Evolutionary conservation across 2,797 vertebrate species (phyloP).

Genomic region (Graptemys geographica): DNA sequence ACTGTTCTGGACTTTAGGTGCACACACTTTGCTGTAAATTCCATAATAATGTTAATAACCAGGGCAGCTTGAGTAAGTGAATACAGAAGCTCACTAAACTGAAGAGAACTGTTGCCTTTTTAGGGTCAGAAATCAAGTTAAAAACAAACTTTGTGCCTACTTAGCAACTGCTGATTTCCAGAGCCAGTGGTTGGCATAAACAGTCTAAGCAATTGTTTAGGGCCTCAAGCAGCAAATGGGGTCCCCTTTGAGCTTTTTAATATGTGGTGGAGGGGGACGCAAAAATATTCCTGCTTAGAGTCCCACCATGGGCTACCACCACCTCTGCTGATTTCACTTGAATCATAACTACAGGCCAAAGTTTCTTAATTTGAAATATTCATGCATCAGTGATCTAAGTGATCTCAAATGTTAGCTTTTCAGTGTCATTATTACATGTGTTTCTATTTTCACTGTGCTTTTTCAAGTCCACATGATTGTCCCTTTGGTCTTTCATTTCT

Average conservation of each 20-base stretch:
- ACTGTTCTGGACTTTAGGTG: background rate
- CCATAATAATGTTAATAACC: background rate
- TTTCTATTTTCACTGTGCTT: constrained; percentile 22
- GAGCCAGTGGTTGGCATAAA: background rate
- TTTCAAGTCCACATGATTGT: background rate
- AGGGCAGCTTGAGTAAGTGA: constrained; percentile 51
- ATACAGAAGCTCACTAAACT: background rate
- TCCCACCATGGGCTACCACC: background rate
- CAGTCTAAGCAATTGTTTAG: background rate
- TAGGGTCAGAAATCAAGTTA: background rate
- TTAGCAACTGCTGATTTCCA: background rate
- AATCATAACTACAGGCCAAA: background rate
- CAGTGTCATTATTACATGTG: background rate
- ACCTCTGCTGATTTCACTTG: constrained; percentile 22
- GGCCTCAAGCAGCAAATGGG: background rate
- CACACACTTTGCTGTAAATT: background rate
- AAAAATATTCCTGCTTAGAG: background rate
- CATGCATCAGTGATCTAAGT: background rate
- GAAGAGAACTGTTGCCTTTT: background rate
- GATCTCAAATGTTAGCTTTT: constrained; percentile 35
- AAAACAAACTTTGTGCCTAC: background rate
- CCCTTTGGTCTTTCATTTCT: constrained; percentile 34
- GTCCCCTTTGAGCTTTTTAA: background rate
- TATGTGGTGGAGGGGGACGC: background rate
- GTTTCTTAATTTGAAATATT: constrained; percentile 25